Base-by-base conservation (phyloP, 1,140 invertebrate species). In the Neoseiulus cucumeris region DNA sequence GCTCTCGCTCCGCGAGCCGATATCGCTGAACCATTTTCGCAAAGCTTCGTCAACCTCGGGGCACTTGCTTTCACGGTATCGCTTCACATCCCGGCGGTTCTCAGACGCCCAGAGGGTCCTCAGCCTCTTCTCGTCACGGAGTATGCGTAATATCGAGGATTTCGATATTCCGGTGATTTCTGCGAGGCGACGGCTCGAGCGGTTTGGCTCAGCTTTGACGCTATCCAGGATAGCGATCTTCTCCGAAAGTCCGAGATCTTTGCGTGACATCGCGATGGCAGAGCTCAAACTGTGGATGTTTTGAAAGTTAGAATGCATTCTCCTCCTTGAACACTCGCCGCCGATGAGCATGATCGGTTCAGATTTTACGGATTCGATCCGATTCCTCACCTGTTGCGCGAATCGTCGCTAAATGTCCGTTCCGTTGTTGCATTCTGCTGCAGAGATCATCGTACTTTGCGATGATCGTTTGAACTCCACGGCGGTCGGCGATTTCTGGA, bases 21-120 rank as follows among this genome's bases (percentile, higher is more conserved):
- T 66, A 14, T 68, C 42, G 18, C 55, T 64, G 44, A 71, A 69
- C 70, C 70, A 71, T 1, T 64, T 65, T 17, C 66, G 29, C 6
- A 71, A 45, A 12, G 70, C 70, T 47, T 70, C 67, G 44, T 71
- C 68, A 14, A 71, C 67, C 51, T 71, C 65, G 9, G 64, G 69
- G 66, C 70, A 51, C 44, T 68, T 68, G 29, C 65, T 65, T 41
- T 68, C 67, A 18, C 47, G 30, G 39, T 68, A 59, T 30, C 65
- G 44, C 59, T 68, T 68, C 18, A 51, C 41, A 42, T 30, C 22
- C 28, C 45, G 33, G 18, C 30, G 20, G 18, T 41, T 42, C 44
- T 68, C 18, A 25, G 44, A 44, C n/a, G 25, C 44, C 44, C 44
- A 68, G 22, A 66, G 64, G 18, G 42, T 42, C 22, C 30, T 30